Percentiles rank a stretch among this genome's conserved stretches.
phyloP scores from a whole-genome alignment of 2,797 vertebrate genomes.

The Trachurus trachurus region DNA sequence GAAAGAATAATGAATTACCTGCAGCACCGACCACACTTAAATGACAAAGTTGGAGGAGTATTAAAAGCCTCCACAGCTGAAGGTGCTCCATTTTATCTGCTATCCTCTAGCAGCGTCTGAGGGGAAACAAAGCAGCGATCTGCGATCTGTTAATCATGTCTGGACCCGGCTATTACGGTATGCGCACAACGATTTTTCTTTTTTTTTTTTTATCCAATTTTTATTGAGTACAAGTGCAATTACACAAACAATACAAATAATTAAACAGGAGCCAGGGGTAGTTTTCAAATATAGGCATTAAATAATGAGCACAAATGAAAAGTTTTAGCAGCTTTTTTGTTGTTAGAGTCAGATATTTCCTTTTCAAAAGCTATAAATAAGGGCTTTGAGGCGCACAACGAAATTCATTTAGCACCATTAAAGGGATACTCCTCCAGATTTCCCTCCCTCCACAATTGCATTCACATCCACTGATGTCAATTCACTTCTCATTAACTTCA shows the following conservation, averaged over 20 bases:
- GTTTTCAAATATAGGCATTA: too few species aligned
- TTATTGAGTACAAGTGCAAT: too few species aligned
- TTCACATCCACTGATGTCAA: not conserved
- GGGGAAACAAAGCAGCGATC: slow-evolving; percentile 45
- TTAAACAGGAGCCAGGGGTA: too few species aligned
- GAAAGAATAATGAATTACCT: slow-evolving; percentile 62
- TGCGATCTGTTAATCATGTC: slow-evolving; percentile 67
- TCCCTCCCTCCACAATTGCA: not conserved
- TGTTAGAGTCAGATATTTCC: too few species aligned
- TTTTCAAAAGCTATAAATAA: too few species aligned
- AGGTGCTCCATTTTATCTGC: slow-evolving; percentile 73
- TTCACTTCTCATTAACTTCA: not conserved
- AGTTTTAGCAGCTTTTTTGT: too few species aligned
- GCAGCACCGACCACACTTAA: slow-evolving; percentile 52
- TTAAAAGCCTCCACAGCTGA: slow-evolving; percentile 51
- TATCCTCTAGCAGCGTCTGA: slow-evolving; percentile 62
- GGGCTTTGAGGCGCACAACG: not conserved
- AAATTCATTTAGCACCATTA: not conserved
- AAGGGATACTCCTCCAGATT: not conserved
- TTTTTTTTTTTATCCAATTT: too few species aligned
- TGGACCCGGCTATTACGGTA: slow-evolving; percentile 55
- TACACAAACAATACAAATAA: too few species aligned
- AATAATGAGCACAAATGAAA: too few species aligned
- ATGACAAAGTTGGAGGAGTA: slow-evolving; percentile 58
- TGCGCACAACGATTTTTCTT: slow-evolving; percentile 1